These are phyloP conservation scores for Homarus americanus DNA, from an alignment of 1,140 invertebrate species.

Conservation along the genomic window DNA sequence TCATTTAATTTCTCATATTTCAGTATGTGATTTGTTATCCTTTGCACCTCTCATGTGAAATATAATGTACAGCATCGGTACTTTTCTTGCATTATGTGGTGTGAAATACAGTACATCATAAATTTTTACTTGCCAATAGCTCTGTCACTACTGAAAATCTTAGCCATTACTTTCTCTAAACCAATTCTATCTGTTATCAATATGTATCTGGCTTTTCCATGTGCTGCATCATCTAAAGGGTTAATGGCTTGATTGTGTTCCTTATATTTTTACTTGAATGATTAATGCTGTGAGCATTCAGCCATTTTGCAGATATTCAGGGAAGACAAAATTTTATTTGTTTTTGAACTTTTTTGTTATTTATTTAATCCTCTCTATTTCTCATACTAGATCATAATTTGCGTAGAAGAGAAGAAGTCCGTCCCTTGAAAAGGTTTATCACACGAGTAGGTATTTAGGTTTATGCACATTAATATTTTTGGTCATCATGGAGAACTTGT, in stretches of 20 bases:
- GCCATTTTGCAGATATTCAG: neutral
- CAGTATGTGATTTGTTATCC: neutral
- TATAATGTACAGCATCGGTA: neutral
- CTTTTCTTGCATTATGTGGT: neutral
- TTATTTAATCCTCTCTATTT: neutral
- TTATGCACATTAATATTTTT: neutral
- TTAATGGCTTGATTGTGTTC: neutral
- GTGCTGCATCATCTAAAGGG: neutral
- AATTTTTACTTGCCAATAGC: neutral
- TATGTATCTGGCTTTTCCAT: neutral
- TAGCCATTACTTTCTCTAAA: neutral
- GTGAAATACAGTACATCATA: neutral
- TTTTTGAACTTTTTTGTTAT: neutral
- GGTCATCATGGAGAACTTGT: no score
- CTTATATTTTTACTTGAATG: neutral
- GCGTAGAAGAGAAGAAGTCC: neutral
- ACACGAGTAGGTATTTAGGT: neutral
- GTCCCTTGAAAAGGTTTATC: neutral
- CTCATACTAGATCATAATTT: neutral
- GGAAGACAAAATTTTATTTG: neutral
- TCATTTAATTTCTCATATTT: neutral
- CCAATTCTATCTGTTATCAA: neutral
- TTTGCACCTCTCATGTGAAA: neutral
- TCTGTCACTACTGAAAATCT: neutral
- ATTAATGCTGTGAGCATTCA: neutral